Percentiles rank a stretch among this genome's conserved stretches.
Evolutionary conservation across 2,888 invertebrate species (phyloP).

Genomic region (Maniola hyperantus): DNA sequence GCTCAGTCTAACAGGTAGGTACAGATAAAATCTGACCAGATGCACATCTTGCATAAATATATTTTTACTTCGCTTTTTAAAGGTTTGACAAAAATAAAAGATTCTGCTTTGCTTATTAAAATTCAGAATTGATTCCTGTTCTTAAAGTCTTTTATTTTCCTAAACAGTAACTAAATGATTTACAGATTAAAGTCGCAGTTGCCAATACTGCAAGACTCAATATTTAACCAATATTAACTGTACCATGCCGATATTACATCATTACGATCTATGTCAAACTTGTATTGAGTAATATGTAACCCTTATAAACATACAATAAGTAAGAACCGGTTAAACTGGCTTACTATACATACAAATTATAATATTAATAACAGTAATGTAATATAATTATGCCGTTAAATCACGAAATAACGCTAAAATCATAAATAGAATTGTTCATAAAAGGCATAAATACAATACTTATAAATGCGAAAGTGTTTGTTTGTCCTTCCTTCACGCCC

Average conservation of each 20-base stretch:
- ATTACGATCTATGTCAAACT: slow-evolving; percentile 7
- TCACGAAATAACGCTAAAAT: no score
- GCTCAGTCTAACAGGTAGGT: no score
- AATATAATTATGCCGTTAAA: no score
- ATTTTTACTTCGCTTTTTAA: not conserved
- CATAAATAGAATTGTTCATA: no score
- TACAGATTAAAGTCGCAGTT: not conserved
- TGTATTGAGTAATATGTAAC: not conserved
- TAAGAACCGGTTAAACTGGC: slow-evolving; percentile 4
- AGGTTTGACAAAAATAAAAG: not conserved
- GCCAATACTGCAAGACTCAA: not conserved
- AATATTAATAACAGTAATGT: no score
- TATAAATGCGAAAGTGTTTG: no score
- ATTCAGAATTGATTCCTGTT: not conserved
- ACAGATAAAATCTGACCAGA: no score
- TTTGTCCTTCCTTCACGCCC: no score
- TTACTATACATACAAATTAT: not conserved
- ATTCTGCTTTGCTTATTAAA: not conserved
- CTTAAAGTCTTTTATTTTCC: not conserved
- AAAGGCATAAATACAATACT: no score
- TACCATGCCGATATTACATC: slow-evolving; percentile 13
- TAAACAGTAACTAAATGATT: not conserved
- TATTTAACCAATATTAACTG: not conserved
- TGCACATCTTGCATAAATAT: not conserved
- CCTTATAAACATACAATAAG: not conserved